phyloP scores from a whole-genome alignment of 1,140 invertebrate species.

The Euura saliciscinereae region DNA sequence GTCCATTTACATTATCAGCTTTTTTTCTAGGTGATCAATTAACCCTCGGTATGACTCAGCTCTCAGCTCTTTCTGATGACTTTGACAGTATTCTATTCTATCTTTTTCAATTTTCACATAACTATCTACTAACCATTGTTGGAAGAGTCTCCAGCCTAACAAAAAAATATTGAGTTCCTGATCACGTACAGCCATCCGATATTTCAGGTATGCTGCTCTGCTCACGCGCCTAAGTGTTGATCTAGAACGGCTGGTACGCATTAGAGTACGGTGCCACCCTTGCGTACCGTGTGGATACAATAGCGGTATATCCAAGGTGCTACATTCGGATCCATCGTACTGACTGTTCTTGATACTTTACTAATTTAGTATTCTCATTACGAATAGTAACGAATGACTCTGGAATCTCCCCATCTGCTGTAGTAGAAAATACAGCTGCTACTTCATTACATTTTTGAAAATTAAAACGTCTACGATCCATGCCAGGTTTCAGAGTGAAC shows the following conservation, averaged over 20 bases:
- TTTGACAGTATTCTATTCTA: background rate
- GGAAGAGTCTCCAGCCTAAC: slow-evolving; percentile 8
- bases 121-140: slow-evolving; percentile 13
- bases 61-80: background rate
- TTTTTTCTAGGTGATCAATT: no score
- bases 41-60: no score
- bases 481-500: slow-evolving; percentile 10
- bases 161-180: slow-evolving; percentile 15
- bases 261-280: slow-evolving; percentile 8
- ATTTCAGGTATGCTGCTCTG: slow-evolving; percentile 12
- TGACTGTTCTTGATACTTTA: slow-evolving; percentile 14
- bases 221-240: slow-evolving; percentile 4
- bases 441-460: slow-evolving; percentile 14
- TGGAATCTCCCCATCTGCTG: slow-evolving; percentile 8
- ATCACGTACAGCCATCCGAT: slow-evolving; percentile 15
- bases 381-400: slow-evolving; percentile 13
- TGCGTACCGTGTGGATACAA: slow-evolving; percentile 6
- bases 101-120: slow-evolving; percentile 16
- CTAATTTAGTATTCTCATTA: slow-evolving; percentile 5
- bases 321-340: slow-evolving; percentile 15
- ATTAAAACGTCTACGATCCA: slow-evolving; percentile 14
- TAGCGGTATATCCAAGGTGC: slow-evolving; percentile 15
- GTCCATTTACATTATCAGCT: no score
- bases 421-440: slow-evolving; percentile 12
- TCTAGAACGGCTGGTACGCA: background rate